These are phyloP conservation scores for Neoniphon sammara DNA, from an alignment of 2,797 vertebrate genomes.

Conservation along the genomic window DNA sequence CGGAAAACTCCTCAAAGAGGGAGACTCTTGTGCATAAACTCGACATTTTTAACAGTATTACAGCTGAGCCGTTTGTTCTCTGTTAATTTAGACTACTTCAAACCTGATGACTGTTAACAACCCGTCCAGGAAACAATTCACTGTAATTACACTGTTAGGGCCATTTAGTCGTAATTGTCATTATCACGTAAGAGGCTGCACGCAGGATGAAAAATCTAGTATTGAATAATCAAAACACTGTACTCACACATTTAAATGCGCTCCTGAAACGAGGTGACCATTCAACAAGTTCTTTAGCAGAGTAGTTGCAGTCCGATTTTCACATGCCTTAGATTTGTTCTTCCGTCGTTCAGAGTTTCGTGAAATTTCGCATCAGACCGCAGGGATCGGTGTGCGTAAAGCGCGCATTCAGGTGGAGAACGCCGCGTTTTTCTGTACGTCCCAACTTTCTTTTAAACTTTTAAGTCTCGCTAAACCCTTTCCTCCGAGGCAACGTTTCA, in stretches of 20 bases:
- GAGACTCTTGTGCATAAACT: background rate
- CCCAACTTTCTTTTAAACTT: slow-evolving; percentile 70
- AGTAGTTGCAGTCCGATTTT: slow-evolving; percentile 15
- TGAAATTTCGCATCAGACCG: slow-evolving; percentile 12
- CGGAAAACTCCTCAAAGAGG: slow-evolving; percentile 1
- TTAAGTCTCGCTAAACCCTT: slow-evolving; percentile 1
- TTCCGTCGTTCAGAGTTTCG: slow-evolving; percentile 11
- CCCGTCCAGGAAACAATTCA: slow-evolving; percentile 36
- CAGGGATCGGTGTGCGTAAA: slow-evolving; percentile 20
- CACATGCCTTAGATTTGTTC: slow-evolving; percentile 12
- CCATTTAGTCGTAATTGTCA: slow-evolving; percentile 34
- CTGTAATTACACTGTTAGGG: slow-evolving; percentile 19
- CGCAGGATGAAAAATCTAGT: slow-evolving; percentile 19
- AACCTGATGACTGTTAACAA: slow-evolving; percentile 12
- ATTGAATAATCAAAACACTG: slow-evolving; percentile 26
- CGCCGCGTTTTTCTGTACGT: background rate
- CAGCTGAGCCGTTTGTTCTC: background rate
- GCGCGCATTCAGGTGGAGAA: slow-evolving; percentile 22
- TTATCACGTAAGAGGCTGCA: slow-evolving; percentile 15
- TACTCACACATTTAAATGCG: slow-evolving; percentile 65
- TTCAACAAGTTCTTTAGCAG: slow-evolving; percentile 70
- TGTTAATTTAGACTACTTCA: slow-evolving; percentile 28
- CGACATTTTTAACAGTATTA: background rate
- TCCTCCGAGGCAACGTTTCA: slow-evolving; percentile 2
- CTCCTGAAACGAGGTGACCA: slow-evolving; percentile 46